Percentiles rank a stretch among this genome's conserved stretches.
phyloP scores from a whole-genome alignment of 2,888 invertebrate species.

The Cybosia mesomella region DNA sequence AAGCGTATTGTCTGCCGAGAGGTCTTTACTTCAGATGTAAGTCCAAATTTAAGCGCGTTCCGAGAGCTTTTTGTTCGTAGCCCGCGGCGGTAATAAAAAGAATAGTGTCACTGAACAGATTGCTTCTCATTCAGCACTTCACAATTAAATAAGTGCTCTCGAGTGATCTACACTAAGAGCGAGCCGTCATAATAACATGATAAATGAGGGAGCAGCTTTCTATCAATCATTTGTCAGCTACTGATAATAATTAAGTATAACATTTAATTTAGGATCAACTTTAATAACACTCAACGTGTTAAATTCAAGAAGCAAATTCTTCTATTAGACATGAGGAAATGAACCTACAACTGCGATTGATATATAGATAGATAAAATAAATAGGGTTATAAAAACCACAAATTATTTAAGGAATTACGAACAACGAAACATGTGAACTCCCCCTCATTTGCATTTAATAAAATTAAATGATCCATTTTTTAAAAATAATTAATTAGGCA shows the following conservation, averaged over 20 bases:
- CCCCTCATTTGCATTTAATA: slow-evolving; percentile 86
- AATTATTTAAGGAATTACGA: slow-evolving; percentile 65
- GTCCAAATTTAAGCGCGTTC: slow-evolving; percentile 79
- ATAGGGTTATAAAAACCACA: slow-evolving; percentile 51
- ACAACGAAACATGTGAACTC: slow-evolving; percentile 70
- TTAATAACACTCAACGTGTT: slow-evolving; percentile 57
- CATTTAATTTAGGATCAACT: slow-evolving; percentile 69
- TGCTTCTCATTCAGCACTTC: slow-evolving; percentile 83
- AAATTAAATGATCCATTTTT: slow-evolving; percentile 87
- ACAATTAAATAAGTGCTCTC: slow-evolving; percentile 85
- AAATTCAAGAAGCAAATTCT: slow-evolving; percentile 37
- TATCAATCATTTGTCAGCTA: slow-evolving; percentile 82
- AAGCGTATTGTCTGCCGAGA: slow-evolving; percentile 67
- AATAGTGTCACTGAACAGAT: slow-evolving; percentile 85
- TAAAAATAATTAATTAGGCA: slow-evolving; percentile 85
- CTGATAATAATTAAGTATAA: slow-evolving; percentile 80
- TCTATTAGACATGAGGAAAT: slow-evolving; percentile 24
- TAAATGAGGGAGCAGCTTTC: slow-evolving; percentile 78
- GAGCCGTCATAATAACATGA: slow-evolving; percentile 81
- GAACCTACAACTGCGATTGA: slow-evolving; percentile 37
- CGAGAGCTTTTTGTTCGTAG: slow-evolving; percentile 82
- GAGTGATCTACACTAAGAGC: slow-evolving; percentile 75
- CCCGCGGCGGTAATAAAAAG: slow-evolving; percentile 80
- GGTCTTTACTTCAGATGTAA: slow-evolving; percentile 74
- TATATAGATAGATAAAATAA: slow-evolving; percentile 16